Base-by-base conservation (phyloP, 1,140 invertebrate species). In the Drosophila orena region DNA sequence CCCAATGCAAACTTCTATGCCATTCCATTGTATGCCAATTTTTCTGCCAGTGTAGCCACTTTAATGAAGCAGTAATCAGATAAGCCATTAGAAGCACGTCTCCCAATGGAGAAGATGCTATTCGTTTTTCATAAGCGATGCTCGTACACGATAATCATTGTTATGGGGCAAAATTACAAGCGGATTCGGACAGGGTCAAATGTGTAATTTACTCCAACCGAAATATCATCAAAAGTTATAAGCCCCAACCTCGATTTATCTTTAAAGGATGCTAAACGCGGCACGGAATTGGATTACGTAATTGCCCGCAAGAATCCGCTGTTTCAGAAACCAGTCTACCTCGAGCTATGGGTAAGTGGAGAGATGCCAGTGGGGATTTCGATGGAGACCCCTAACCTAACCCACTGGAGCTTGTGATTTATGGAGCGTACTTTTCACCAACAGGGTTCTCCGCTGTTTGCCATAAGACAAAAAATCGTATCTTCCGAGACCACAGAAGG, bases 261-360 rank as follows among this genome's bases (percentile, higher is more conserved):
- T 91, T 61, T 44, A 24, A 68, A 97, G 96, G 94, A 96, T 85
- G 94, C 96, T 17, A 95, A 96, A 91, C 94, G 96, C 42, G 96
- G 96, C 37, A 96, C 95, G 15, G 96, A 97, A 92, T 93, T 97
- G 61, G 96, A 97, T 88, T 96, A 96, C 79, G 94, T 97, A 57
- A 94, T 96, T 42, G 96, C 95, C 1, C 94, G 95, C 84, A 96
- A 97, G 75, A 97, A 97, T 93, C 95, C 95, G 17, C 93, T 95
- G 81, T 95, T 95, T 75, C 94, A 95, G 59, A 96, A 96, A 84
- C 95, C 96, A 44, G 95, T 97, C 56, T 95, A 96, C 89, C 94
- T 97, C 81, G 97, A 97, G 93, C 93, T 97, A 75, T 95, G 95
- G 95, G 91, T 92, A 73, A 92, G 91, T 81, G 4, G 37, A 30